A percentile compares a stretch with the other conserved stretches of the same genome.
Conservation (phyloP, 1,140 invertebrate species). For the Leptopilina boulardi region DNA sequence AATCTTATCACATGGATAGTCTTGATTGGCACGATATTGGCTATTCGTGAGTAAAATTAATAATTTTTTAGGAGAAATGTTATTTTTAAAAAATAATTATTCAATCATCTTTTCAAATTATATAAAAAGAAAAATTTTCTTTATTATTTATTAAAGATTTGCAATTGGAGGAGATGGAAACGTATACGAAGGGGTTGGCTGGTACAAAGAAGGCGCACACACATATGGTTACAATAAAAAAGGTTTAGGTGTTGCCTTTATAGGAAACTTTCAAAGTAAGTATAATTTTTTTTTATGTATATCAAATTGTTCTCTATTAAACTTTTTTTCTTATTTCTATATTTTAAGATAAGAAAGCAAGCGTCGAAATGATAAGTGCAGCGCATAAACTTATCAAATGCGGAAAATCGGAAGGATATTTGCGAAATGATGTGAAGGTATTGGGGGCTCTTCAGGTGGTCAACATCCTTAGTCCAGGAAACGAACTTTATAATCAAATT, state of each 20-base stretch:
- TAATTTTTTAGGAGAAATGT: background rate
- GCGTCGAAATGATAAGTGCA: constrained; percentile 75
- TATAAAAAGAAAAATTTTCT: constrained; percentile 39
- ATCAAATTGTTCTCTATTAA: constrained; percentile 21
- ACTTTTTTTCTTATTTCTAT: constrained; percentile 51
- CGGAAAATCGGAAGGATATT: constrained; percentile 78
- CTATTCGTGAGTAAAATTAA: constrained; percentile 51
- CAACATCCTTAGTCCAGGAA: constrained; percentile 80
- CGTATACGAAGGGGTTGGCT: constrained; percentile 78
- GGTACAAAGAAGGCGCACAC: constrained; percentile 76
- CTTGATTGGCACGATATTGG: constrained; percentile 75
- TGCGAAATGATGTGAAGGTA: constrained; percentile 78
- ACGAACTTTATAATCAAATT: constrained; percentile 76
- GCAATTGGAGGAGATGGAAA: constrained; percentile 77
- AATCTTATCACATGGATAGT: constrained; percentile 73
- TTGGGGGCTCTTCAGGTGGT: constrained; percentile 80
- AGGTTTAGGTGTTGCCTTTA: constrained; percentile 76
- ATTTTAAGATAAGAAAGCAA: constrained; percentile 77
- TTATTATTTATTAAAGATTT: constrained; percentile 67
- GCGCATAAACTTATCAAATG: constrained; percentile 79
- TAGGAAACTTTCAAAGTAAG: constrained; percentile 74
- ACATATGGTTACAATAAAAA: constrained; percentile 71
- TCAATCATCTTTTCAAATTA: too few species aligned
- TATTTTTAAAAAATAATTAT: background rate
- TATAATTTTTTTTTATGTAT: constrained; percentile 16